A percentile compares a stretch with the other conserved stretches of the same genome.
These are phyloP conservation scores for Subanguina moxae DNA, from an alignment of 1,140 invertebrate species.

Conservation along the genomic window DNA sequence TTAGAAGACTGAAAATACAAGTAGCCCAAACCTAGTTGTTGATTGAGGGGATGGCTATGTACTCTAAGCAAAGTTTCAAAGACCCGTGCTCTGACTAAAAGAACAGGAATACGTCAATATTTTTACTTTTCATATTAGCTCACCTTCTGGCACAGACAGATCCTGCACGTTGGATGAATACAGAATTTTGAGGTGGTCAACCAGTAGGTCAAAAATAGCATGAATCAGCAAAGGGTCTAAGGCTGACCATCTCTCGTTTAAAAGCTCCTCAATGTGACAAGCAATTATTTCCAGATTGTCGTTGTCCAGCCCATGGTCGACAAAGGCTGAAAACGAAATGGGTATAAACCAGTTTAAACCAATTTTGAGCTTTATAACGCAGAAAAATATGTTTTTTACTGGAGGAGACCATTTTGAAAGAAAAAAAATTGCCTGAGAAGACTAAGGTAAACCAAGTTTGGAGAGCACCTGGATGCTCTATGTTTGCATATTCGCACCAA, in stretches of 20 bases:
- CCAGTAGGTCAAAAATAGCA: slow-evolving; percentile 16
- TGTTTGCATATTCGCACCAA: too few species aligned
- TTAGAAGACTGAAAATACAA: background rate
- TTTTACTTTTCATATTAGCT: background rate
- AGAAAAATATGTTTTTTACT: too few species aligned
- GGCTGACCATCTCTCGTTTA: slow-evolving; percentile 23
- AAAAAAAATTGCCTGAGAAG: too few species aligned
- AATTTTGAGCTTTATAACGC: background rate
- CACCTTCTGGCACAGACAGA: background rate
- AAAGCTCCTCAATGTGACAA: slow-evolving; percentile 17
- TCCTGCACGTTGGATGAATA: background rate
- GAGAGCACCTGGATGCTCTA: too few species aligned
- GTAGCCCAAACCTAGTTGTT: slow-evolving; percentile 14
- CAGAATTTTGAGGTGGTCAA: background rate
- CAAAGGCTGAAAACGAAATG: too few species aligned
- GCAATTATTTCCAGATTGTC: slow-evolving; percentile 25
- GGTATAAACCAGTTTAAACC: background rate
- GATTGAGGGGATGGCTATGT: slow-evolving; percentile 14
- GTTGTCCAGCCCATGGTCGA: slow-evolving; percentile 13
- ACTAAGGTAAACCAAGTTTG: too few species aligned
- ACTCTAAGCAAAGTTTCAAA: slow-evolving; percentile 20
- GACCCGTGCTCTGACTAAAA: slow-evolving; percentile 14
- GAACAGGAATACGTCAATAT: background rate
- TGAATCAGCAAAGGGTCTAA: slow-evolving; percentile 6
- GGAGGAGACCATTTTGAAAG: too few species aligned